Evolutionary conservation across 2,113 vertebrate species (phyloP).

Genomic region (Oreocharis arfaki): DNA sequence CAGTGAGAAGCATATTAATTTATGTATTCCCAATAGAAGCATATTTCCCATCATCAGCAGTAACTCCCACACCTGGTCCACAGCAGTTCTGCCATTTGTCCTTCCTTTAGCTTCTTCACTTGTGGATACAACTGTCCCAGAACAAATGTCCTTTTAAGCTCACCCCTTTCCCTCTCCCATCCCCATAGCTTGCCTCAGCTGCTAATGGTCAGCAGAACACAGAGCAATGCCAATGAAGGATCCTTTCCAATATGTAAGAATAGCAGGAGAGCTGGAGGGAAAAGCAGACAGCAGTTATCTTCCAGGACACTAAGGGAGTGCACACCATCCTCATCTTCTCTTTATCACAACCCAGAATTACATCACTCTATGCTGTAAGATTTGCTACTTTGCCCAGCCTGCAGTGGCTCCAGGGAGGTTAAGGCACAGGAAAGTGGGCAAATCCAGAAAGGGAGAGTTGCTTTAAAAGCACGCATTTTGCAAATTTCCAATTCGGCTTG

Average conservation of each 20-base stretch:
- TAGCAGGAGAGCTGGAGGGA: neutral
- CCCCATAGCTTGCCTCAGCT: neutral
- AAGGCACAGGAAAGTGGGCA: neutral
- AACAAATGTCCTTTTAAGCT: neutral
- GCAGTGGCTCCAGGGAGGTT: neutral
- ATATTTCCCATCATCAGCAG: neutral
- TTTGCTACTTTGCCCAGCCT: neutral
- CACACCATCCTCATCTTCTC: neutral
- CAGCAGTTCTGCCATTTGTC: neutral
- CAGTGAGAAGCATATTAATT: neutral
- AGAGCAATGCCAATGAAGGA: neutral
- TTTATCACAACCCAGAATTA: neutral
- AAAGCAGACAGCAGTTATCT: neutral
- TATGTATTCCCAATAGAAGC: neutral
- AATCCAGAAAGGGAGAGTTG: neutral
- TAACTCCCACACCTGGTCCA: neutral
- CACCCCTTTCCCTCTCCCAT: rapidly evolving
- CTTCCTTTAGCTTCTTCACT: neutral
- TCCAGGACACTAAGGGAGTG: neutral
- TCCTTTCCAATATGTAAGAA: neutral
- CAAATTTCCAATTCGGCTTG: neutral
- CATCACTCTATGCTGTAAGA: neutral
- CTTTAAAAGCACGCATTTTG: neutral
- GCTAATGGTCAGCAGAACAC: neutral
- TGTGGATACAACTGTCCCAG: neutral